Evolutionary conservation across 2,113 vertebrate genomes (phyloP), one percentile per base, ranked within the genome.

Genomic region (Burhinus oedicnemus): DNA sequence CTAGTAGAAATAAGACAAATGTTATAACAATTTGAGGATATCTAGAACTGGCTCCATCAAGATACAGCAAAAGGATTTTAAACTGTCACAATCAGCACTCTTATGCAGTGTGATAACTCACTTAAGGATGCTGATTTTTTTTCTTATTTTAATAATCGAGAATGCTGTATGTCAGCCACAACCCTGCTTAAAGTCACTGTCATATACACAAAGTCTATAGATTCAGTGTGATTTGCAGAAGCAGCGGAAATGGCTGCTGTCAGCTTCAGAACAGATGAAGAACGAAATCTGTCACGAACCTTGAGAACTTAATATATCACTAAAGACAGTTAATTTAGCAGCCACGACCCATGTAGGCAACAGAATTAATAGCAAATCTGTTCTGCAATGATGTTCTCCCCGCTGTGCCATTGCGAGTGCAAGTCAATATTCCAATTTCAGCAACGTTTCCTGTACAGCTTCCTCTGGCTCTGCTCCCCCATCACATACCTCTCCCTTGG

Each of bases 301-400:
- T 84, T 93, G 95, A 97, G 96, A 97, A 97, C 91, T 97, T 98
- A 98, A 98, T 98, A 97, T 98, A 98, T 98, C 97, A 98, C 92
- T 97, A 96, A 97, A 95, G 97, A 98, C 97, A 97, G 96, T 97
- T 98, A 98, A 98, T 97, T 97, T 98, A 97, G 91, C 94, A 97
- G 66, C 84, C 77, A 88, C 96, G 95, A 95, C 96, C 97, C 90
- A 90, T 94, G 95, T 51, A 97, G 96, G 89, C 93, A 96, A 93
- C 91, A 93, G 83, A 97, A 97, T 98, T 97, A 97, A 97, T 97
- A 97, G 79, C 88, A 92, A 95, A 83, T 69, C 76, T 96, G 72
- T 64, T 92, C 70, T 61, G 32, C 79, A 94, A 47, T 79, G 91
- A 66, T 94, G 75, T 64, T 93, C 70, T 81, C 30, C 44, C 79